Conservation (phyloP, 2,888 invertebrate genomes). For the Athalia rosae region DNA sequence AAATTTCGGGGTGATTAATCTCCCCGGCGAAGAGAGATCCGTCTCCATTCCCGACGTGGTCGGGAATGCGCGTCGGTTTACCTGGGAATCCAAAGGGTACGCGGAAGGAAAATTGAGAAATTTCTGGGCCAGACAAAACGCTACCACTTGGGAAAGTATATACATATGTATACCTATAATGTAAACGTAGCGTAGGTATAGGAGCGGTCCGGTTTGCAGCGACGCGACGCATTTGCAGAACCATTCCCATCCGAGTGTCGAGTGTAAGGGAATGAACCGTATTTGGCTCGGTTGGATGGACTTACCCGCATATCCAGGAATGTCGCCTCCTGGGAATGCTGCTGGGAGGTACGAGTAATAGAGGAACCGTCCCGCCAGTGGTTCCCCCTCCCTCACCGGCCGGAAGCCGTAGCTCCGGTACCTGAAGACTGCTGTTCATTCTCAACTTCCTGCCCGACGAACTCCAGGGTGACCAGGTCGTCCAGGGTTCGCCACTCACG, state of each 20-base stretch:
- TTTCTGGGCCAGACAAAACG: constrained; percentile 14
- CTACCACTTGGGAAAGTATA: background rate
- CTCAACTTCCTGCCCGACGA: constrained; percentile 66
- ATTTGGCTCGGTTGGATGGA: constrained; percentile 52
- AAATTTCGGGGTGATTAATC: constrained; percentile 18
- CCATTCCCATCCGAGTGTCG: too few relatives aligned
- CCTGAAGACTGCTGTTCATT: constrained; percentile 77
- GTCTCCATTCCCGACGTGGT: background rate
- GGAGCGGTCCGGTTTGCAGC: background rate
- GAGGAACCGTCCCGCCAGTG: constrained; percentile 62
- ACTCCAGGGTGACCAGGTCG: constrained; percentile 36
- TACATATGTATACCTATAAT: too few relatives aligned
- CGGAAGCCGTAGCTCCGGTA: constrained; percentile 81
- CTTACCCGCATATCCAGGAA: constrained; percentile 88
- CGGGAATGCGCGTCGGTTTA: background rate
- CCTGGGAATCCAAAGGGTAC: constrained; percentile 5
- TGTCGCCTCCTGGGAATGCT: constrained; percentile 80
- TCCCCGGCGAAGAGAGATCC: background rate
- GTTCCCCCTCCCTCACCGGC: constrained; percentile 74
- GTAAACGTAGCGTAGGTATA: too few relatives aligned
- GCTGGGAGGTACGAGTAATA: constrained; percentile 74
- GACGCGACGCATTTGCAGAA: too few relatives aligned
- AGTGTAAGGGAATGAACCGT: background rate
- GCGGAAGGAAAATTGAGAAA: background rate
- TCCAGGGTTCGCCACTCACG: constrained; percentile 49